Evolutionary conservation across 2,113 vertebrate genomes (phyloP), one percentile per base, ranked within the genome.

Genomic region (Hylia prasina): DNA sequence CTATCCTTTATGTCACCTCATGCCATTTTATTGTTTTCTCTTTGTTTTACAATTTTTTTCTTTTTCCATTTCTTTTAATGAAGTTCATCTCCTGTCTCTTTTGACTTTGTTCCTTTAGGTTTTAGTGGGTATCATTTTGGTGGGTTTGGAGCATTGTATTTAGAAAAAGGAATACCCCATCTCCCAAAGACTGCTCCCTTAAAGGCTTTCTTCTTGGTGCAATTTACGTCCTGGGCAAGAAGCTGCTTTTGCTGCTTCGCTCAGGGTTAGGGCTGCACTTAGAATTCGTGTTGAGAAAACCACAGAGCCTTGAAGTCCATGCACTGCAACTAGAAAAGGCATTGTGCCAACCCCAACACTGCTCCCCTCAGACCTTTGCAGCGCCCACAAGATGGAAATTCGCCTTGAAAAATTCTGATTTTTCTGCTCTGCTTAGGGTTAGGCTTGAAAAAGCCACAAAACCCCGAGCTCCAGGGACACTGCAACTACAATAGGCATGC

Each of bases 51-150:
- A 15, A 11, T 60, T 37, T 27, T 8, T 54, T 54, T 78, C 17
- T 40, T 45, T 45, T 45, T 35, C 13, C 6, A 42, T 42, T 53
- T 53, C 3, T 42, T 79, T 35, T 19, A 6, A 44, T 44, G 9
- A 30, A 15, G 54, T 65, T 79, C 0, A 0, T 65, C 9, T 54
- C 12, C 27, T 44, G 3, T 53, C 15, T 15, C 11, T 53, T 65
- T 79, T 64, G 16, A 30, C 25, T 79, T 54, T 0, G 0, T 23
- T 79, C 33, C 4, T 25, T 30, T 23, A 54, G 25, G 27, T 65
- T 65, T 45, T 44, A 44, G 27, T 37, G 27, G 10, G 25, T 35
- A 45, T 44, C 2, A 35, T 30, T 44, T 54, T 54, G 33, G 47
- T 15, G 54, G 25, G 25, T 45, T 54, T 35, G 2, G 7, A 79